phyloP scores from a whole-genome alignment of 2,888 invertebrate genomes.

The Scrobipalpa costella region DNA sequence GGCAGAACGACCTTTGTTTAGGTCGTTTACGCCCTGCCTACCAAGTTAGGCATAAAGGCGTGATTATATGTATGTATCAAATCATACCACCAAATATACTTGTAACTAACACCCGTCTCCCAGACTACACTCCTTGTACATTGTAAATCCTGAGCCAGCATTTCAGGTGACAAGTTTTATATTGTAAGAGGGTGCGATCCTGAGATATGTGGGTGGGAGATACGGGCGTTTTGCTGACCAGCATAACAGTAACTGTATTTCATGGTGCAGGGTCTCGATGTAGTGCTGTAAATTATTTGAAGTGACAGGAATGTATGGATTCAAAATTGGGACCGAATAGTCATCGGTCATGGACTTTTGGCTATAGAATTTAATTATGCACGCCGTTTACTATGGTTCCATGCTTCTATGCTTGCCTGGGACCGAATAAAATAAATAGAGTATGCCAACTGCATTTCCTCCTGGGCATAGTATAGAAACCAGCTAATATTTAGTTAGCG shows the following conservation, averaged over 20 bases:
- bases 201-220: conserved; percentile 29
- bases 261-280: background rate
- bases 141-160: conserved; percentile 31
- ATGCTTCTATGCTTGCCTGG: too few relatives aligned
- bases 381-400: too few relatives aligned
- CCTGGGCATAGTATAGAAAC: too few relatives aligned
- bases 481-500: too few relatives aligned
- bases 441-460: too few relatives aligned
- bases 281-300: background rate
- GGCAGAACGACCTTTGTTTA: too few relatives aligned
- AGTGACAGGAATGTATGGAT: background rate
- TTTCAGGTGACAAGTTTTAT: conserved; percentile 38
- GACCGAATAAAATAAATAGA: too few relatives aligned
- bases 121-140: background rate
- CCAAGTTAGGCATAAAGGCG: too few relatives aligned
- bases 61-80: background rate
- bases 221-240: conserved; percentile 19
- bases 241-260: background rate
- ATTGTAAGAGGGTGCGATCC: conserved; percentile 29
- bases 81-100: background rate
- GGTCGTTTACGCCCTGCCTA: too few relatives aligned
- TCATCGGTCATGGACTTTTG: too few relatives aligned
- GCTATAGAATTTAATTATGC: too few relatives aligned
- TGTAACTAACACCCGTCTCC: background rate
- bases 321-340: too few relatives aligned